Conservation (phyloP, 2,888 invertebrate species). For the Apodemia mormo region DNA sequence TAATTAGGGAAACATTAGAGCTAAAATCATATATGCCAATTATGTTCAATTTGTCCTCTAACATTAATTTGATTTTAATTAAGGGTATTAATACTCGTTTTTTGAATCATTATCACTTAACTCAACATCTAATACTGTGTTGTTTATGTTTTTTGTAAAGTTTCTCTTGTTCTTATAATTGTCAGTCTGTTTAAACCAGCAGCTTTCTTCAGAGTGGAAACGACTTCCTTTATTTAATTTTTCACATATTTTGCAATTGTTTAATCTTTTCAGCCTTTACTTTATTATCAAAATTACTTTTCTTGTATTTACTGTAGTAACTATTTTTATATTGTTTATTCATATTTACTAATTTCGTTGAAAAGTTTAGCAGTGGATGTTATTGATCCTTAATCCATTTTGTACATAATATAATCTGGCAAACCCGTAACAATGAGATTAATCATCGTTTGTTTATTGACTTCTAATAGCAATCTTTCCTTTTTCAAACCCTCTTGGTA, state of each 20-base stretch:
- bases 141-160: not conserved
- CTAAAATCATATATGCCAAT: not conserved
- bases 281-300: not conserved
- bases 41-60: not conserved
- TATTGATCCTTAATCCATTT: no score
- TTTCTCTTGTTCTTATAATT: not conserved
- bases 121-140: not conserved
- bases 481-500: no score
- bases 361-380: conserved; percentile 29
- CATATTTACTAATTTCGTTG: conserved; percentile 29
- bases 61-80: not conserved
- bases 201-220: not conserved
- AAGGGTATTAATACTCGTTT: conserved; percentile 1
- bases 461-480: no score
- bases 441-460: no score
- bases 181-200: not conserved
- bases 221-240: not conserved
- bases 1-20: not conserved
- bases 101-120: not conserved
- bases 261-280: not conserved
- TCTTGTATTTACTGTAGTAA: not conserved
- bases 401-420: conserved; percentile 25
- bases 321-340: no score
- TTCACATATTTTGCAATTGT: not conserved
- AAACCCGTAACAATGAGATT: no score